phyloP scores from a whole-genome alignment of 2,888 invertebrate species.

The Elysia crispata region DNA sequence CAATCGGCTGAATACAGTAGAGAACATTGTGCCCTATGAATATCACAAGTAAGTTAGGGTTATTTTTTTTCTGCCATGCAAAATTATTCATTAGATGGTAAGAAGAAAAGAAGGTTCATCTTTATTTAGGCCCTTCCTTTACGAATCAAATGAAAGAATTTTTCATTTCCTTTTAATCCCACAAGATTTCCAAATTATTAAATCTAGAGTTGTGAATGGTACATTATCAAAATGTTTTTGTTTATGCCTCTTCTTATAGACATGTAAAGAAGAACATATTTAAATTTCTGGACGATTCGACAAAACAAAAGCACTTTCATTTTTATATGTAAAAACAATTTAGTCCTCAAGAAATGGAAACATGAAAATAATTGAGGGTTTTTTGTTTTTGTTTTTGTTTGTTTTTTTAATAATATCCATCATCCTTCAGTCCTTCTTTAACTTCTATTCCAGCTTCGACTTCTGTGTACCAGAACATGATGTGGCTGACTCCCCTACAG shows the following conservation, averaged over 20 bases:
- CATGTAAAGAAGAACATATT: no score
- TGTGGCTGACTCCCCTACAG: slow-evolving; percentile 89
- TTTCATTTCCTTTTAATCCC: no score
- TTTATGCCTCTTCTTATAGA: no score
- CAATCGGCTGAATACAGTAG: slow-evolving; percentile 97
- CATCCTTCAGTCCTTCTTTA: slow-evolving; percentile 7
- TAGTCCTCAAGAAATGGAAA: not conserved
- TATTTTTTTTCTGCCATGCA: not conserved
- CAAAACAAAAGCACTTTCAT: no score
- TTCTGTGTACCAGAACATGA: slow-evolving; percentile 88
- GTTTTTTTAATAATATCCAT: not conserved
- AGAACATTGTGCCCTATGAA: slow-evolving; percentile 98
- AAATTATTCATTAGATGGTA: not conserved
- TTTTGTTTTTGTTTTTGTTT: not conserved
- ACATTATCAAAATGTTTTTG: no score
- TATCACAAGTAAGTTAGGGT: slow-evolving; percentile 88
- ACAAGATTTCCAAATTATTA: no score
- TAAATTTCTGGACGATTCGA: no score
- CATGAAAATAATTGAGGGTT: not conserved
- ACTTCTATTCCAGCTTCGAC: slow-evolving; percentile 85
- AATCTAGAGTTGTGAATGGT: no score
- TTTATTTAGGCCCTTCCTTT: no score
- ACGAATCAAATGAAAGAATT: no score
- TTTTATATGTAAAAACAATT: no score
- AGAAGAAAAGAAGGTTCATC: no score